Percentiles rank a stretch among this genome's conserved stretches.
These are phyloP conservation scores for Clupea harengus DNA, from an alignment of 2,113 vertebrate genomes.

Conservation along the genomic window DNA sequence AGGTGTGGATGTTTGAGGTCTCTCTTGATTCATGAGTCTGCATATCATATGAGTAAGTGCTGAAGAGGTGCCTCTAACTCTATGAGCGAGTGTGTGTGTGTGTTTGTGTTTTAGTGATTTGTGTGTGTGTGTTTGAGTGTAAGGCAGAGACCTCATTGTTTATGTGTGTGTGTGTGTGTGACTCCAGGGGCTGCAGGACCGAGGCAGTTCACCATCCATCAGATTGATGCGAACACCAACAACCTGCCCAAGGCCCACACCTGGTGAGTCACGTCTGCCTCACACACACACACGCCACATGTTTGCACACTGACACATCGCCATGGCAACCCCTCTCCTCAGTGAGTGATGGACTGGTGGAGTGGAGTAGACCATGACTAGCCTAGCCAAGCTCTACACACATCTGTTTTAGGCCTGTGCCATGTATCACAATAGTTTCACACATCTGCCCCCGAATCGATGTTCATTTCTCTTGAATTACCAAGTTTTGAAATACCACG, in stretches of 20 bases:
- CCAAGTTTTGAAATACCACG: neutral
- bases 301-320: neutral
- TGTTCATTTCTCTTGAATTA: neutral
- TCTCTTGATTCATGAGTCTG: neutral
- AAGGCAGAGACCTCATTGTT: neutral
- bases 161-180: slow-evolving; percentile 18
- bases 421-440: neutral
- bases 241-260: slow-evolving; percentile 95
- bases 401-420: neutral
- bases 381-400: neutral
- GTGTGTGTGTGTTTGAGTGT: neutral
- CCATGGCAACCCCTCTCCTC: neutral
- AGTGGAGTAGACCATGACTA: neutral
- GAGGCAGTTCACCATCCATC: slow-evolving; percentile 93
- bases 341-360: neutral
- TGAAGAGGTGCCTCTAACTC: neutral
- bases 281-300: neutral
- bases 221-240: slow-evolving; percentile 92
- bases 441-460: neutral
- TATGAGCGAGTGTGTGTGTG: neutral
- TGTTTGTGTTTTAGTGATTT: neutral
- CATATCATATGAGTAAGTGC: neutral
- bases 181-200: slow-evolving; percentile 89
- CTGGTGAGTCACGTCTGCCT: slow-evolving; percentile 73
- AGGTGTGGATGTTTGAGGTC: slow-evolving; percentile 1